Evolutionary conservation across 2,113 vertebrate species (phyloP), one percentile per base, ranked within the genome.

Genomic region (Trematomus loennbergii): DNA sequence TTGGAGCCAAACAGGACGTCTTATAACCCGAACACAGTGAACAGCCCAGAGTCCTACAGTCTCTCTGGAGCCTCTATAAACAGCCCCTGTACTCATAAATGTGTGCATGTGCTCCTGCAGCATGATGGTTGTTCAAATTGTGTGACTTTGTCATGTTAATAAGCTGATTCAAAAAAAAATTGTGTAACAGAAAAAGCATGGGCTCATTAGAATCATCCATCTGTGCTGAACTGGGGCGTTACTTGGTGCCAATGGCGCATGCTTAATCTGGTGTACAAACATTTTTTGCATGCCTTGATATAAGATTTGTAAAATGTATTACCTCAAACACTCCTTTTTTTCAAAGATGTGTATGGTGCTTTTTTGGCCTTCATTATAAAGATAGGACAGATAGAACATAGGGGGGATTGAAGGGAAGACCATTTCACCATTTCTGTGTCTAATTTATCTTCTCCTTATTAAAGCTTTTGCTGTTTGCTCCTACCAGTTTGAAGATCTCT

Each of bases 1-100:
- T 80, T 49, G 49, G 57, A 80, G 72, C 61, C 72, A 75, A 60
- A 50, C 43, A 71, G 55, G 75, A 79, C 17, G 45, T 82, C 72
- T 49, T 79, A 83, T 81, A 77, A 83, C 33, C 67, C 12, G 29
- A 74, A 9, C 57, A 60, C 1, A 49, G 43, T 36, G 57, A 85
- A 65, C 61, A 45, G 36, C 67, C 66, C 49, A 29, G 18, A 79
- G 36, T 57, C 20, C 73, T 57, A 0, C 72, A 0, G 7, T 45
- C 61, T 79, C 60, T 7, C 25, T 49, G 68, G 57, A 82, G 48
- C 22, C 2, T 4, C 58, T 61, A 2, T 46, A 55, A 22, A 59
- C 45, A 20, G 5, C 11, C 17, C 40, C 72, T 25, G 68, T 12
- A 46, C 2, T 9, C n/a, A 18, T 25, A 9, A 25, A 63, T 18